phyloP scores from a whole-genome alignment of 2,797 vertebrate genomes.

The Platalea minor region DNA sequence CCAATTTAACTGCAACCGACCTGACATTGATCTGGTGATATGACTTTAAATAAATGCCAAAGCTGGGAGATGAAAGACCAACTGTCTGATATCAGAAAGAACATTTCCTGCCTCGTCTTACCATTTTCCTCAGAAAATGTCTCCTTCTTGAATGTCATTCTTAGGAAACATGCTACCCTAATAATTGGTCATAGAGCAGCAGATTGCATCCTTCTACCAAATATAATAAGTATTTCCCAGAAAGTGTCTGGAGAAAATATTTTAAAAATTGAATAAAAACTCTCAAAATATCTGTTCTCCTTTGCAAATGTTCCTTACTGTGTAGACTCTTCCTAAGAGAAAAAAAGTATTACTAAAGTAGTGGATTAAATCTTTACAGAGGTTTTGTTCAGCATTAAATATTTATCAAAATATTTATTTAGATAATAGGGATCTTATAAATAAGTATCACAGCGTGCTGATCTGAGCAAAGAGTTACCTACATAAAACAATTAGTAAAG shows the following conservation, averaged over 20 bases:
- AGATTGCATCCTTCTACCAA: constrained; percentile 45
- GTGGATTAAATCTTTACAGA: constrained; percentile 19
- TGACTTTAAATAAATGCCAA: constrained; percentile 70
- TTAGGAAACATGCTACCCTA: constrained; percentile 29
- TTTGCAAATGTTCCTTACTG: constrained; percentile 33
- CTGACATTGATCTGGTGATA: constrained; percentile 72
- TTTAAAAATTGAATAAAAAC: constrained; percentile 54
- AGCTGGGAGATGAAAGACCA: constrained; percentile 50
- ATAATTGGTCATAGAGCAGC: constrained; percentile 50
- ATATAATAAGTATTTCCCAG: constrained; percentile 51
- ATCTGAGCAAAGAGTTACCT: not conserved
- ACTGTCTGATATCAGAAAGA: constrained; percentile 34
- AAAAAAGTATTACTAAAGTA: not conserved
- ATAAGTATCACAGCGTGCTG: not conserved
- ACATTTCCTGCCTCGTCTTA: constrained; percentile 18
- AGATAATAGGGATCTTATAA: not conserved
- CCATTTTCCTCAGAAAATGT: constrained; percentile 53
- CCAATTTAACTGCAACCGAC: constrained; percentile 72
- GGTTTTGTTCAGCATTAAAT: not conserved
- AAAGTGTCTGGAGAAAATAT: constrained; percentile 49
- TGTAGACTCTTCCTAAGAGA: not conserved
- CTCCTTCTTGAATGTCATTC: constrained; percentile 44
- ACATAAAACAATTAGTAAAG: not conserved
- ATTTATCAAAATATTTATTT: constrained; percentile 16
- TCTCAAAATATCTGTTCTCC: constrained; percentile 17